phyloP scores from a whole-genome alignment of 2,888 invertebrate species.

The Pterobdella sp. region DNA sequence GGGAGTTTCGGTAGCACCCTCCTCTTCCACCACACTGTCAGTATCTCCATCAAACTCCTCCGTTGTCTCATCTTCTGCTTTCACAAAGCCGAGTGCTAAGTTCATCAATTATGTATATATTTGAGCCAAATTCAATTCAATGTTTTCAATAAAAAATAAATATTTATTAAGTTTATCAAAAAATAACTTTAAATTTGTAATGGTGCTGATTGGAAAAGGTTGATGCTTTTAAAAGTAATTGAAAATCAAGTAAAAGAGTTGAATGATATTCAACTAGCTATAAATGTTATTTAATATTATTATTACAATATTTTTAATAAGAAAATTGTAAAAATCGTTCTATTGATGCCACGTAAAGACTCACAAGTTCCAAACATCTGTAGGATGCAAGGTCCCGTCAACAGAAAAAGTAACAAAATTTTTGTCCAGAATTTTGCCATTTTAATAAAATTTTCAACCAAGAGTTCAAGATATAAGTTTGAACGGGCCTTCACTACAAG shows the following conservation, averaged over 20 bases:
- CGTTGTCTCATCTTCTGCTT: constrained; percentile 24
- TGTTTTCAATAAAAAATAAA: background rate
- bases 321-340: background rate
- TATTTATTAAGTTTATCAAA: background rate
- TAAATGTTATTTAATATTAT: background rate
- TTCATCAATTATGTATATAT: background rate
- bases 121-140: background rate
- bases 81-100: constrained; percentile 9
- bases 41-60: constrained; percentile 16
- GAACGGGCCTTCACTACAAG: background rate
- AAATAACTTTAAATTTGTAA: background rate
- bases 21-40: constrained; percentile 11
- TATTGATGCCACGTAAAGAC: constrained; percentile 28
- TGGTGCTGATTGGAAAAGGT: background rate
- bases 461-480: background rate
- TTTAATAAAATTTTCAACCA: background rate
- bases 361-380: constrained; percentile 27
- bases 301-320: background rate
- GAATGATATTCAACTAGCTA: background rate
- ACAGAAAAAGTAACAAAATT: constrained; percentile 15
- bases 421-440: constrained; percentile 22
- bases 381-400: constrained; percentile 24
- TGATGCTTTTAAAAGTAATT: background rate
- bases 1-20: background rate
- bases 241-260: background rate